Base-by-base conservation (phyloP, 1,140 invertebrate genomes). In the Mya arenaria region DNA sequence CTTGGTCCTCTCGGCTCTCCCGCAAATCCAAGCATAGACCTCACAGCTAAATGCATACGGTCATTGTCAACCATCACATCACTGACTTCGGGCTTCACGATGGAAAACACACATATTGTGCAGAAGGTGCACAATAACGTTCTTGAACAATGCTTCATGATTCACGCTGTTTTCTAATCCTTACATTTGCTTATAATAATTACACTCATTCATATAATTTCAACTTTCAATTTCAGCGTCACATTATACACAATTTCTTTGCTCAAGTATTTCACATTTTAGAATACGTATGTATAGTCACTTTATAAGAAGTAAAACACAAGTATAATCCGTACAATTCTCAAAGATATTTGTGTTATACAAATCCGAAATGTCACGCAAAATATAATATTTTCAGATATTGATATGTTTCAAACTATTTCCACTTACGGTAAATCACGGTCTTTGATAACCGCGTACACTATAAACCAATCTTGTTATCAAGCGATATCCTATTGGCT, bases 381-480 rank as follows among this genome's bases (percentile, higher is more conserved):
- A n/a, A n/a, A n/a, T n/a, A n/a, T n/a, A n/a, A n/a, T n/a, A n/a
- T n/a, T n/a, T n/a, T n/a, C n/a, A n/a, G n/a, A n/a, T n/a, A n/a
- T n/a, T n/a, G n/a, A n/a, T n/a, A n/a, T n/a, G n/a, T n/a, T 52
- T 17, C 48, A 52, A 52, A 52, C 2, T 52, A 52, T 74, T 60
- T 74, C 72, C 72, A 58, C 72, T 37, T 74, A 39, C 58, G 34
- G 23, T 60, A 74, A 41, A 74, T 74, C 72, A 74, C 56, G 62
- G 39, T 32, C 72, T 74, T 41, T 56, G 44, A 58, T 62, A 74
- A 74, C 72, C 19, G 36, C 19, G 15, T 37, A 41, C 55, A 39
- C 55, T 60, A 58, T 74, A 37, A 62, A 41, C 32, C 23, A 41
- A 74, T 62, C 37, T 56, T 62, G 72, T 62, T 74, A 74, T 74